These are phyloP conservation scores for Ischnura elegans DNA, from an alignment of 2,888 invertebrate genomes.

Conservation along the genomic window DNA sequence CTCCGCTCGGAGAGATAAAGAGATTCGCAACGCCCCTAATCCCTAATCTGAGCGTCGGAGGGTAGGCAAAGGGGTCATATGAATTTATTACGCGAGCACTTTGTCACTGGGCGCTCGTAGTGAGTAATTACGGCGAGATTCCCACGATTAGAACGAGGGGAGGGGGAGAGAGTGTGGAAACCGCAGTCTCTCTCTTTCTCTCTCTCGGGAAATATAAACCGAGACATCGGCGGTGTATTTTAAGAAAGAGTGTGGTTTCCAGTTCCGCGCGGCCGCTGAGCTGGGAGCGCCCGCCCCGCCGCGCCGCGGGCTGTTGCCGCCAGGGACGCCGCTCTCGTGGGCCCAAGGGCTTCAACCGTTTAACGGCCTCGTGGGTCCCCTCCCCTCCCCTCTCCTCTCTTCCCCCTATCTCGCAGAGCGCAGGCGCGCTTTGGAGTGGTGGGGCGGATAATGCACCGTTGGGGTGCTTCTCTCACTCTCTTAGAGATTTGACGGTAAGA, in stretches of 20 bases:
- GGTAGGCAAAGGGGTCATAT: background rate
- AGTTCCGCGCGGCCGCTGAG: background rate
- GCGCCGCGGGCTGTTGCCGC: background rate
- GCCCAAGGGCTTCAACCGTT: too few species aligned
- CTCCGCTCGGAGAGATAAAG: background rate
- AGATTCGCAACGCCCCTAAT: background rate
- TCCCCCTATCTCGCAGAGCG: background rate
- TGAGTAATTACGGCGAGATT: constrained; percentile 22
- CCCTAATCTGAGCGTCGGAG: background rate
- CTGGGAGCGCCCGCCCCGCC: background rate
- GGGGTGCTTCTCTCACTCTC: too few species aligned
- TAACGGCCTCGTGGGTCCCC: background rate
- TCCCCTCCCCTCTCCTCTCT: background rate
- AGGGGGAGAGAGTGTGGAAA: background rate
- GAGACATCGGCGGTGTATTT: constrained; percentile 16
- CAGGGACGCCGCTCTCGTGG: background rate
- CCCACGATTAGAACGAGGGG: background rate
- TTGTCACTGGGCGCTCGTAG: background rate
- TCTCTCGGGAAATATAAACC: constrained; percentile 30
- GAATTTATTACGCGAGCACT: background rate
- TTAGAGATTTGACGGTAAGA: too few species aligned
- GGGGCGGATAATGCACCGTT: too few species aligned
- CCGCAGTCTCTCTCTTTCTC: too few species aligned
- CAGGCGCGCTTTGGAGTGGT: too few species aligned
- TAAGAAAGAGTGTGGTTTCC: constrained; percentile 15